These are phyloP conservation scores for Ciconia maguari DNA, from an alignment of 2,113 vertebrate genomes.

Conservation along the genomic window DNA sequence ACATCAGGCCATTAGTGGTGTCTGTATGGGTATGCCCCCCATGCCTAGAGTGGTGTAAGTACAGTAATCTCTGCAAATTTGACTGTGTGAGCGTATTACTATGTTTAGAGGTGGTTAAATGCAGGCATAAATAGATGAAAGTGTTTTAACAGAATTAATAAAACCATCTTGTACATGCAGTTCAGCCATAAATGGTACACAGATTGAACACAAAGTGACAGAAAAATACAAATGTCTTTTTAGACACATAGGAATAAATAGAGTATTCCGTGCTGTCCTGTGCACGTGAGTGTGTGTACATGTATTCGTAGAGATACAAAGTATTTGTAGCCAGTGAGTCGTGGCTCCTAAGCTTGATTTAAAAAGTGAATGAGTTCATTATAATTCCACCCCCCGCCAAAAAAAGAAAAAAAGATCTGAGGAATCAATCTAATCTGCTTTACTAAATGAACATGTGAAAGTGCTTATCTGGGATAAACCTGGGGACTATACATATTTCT, in stretches of 20 bases:
- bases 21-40: background rate
- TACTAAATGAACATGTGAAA: slow-evolving; percentile 50
- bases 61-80: background rate
- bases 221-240: background rate
- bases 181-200: background rate
- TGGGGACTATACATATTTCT: slow-evolving; percentile 47
- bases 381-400: background rate
- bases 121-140: background rate
- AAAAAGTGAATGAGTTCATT: slow-evolving; percentile 8
- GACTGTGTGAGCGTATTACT: background rate
- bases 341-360: background rate
- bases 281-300: accelerated
- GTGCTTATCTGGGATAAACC: slow-evolving; percentile 41
- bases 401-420: background rate
- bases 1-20: background rate
- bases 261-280: background rate
- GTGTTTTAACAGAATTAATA: background rate
- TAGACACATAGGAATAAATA: background rate
- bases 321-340: background rate
- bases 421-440: slow-evolving; percentile 34
- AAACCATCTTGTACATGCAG: background rate
- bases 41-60: background rate
- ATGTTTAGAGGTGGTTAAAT: background rate
- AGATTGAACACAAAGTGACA: background rate
- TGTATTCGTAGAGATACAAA: background rate